Evolutionary conservation across 1,140 invertebrate genomes (phyloP).

Genomic region (Cylas formicarius): DNA sequence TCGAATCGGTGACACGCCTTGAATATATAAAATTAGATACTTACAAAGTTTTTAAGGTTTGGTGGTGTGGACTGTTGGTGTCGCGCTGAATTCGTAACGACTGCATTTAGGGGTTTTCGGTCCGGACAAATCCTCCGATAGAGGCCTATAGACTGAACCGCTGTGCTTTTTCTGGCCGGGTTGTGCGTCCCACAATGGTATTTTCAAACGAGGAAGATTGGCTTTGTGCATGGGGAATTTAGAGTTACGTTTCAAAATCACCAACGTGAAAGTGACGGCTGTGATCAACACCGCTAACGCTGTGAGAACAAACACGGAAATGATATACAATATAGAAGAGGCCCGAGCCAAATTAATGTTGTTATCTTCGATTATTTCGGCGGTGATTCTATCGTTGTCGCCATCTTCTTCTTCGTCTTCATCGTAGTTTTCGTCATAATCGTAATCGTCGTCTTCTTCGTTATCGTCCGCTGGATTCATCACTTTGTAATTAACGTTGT

Average conservation of each 20-base stretch:
- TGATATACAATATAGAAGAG: slow-evolving; percentile 36
- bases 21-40: no score
- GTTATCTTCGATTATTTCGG: slow-evolving; percentile 13
- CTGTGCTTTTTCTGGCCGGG: slow-evolving; percentile 36
- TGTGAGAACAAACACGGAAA: slow-evolving; percentile 42
- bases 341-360: slow-evolving; percentile 22
- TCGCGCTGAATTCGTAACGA: slow-evolving; percentile 27
- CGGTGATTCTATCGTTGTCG: slow-evolving; percentile 20
- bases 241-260: slow-evolving; percentile 28
- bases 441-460: slow-evolving; percentile 34
- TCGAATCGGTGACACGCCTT: no score
- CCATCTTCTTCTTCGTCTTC: slow-evolving; percentile 34
- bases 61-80: slow-evolving; percentile 21
- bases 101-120: slow-evolving; percentile 28
- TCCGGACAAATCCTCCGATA: slow-evolving; percentile 36
- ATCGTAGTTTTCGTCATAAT: slow-evolving; percentile 35
- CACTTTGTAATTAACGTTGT: slow-evolving; percentile 28
- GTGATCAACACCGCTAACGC: slow-evolving; percentile 42
- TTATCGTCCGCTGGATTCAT: no score
- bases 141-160: slow-evolving; percentile 36
- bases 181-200: slow-evolving; percentile 28
- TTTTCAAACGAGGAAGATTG: slow-evolving; percentile 35
- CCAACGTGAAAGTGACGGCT: slow-evolving; percentile 30
- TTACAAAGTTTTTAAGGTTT: no score
- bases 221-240: slow-evolving; percentile 28